A percentile compares a stretch with the other conserved stretches of the same genome.
phyloP scores from a whole-genome alignment of 2,888 invertebrate species.

The Neoscelio sp. region DNA sequence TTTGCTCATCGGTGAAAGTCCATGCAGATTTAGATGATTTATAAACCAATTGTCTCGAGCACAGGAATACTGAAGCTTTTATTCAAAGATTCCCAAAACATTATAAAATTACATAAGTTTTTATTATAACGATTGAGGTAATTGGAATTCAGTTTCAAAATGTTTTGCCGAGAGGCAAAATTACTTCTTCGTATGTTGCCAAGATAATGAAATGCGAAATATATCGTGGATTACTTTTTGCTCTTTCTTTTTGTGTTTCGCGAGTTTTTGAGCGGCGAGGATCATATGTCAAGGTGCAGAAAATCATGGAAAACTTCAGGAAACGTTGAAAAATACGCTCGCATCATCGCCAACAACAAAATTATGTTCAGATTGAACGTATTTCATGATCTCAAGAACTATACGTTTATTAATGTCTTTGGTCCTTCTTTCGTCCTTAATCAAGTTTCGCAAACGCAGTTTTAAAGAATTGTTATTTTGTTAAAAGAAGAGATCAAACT shows the following conservation, averaged over 20 bases:
- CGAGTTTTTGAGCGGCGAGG: conserved; percentile 67
- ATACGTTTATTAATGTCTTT: too few species aligned
- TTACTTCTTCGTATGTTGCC: conserved; percentile 5
- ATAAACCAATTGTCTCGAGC: conserved; percentile 41
- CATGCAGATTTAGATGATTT: conserved; percentile 56
- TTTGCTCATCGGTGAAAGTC: conserved; percentile 59
- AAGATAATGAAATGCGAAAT: conserved; percentile 18
- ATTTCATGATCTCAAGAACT: neutral
- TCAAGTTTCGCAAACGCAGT: too few species aligned
- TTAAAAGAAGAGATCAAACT: too few species aligned
- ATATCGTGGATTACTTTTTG: conserved; percentile 19
- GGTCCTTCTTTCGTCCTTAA: too few species aligned
- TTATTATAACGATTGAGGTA: too few species aligned
- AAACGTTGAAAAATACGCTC: conserved; percentile 56
- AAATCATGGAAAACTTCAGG: conserved; percentile 67
- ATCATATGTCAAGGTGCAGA: conserved; percentile 73
- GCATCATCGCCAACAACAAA: conserved; percentile 22
- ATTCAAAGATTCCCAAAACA: too few species aligned
- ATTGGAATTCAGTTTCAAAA: too few species aligned
- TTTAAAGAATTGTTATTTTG: too few species aligned
- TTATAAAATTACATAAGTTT: too few species aligned
- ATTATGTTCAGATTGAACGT: too few species aligned
- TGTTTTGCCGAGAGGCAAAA: too few species aligned
- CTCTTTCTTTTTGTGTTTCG: conserved; percentile 6
- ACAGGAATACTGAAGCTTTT: too few species aligned